These are phyloP conservation scores for Gallinago solitaria DNA, from an alignment of 2,797 vertebrate genomes.

Conservation along the genomic window DNA sequence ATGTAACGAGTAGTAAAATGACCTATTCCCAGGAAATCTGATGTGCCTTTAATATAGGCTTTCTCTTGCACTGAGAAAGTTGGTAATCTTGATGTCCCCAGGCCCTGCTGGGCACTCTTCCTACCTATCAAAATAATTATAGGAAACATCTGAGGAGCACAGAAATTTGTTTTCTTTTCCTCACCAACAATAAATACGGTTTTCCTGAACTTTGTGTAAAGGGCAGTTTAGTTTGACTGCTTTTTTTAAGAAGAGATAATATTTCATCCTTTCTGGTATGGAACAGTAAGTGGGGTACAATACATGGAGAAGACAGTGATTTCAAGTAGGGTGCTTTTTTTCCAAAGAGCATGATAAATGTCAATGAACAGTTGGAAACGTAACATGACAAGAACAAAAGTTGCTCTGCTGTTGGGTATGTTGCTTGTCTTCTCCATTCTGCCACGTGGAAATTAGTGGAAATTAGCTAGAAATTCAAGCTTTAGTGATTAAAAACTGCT, in stretches of 20 bases:
- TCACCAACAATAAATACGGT: not conserved
- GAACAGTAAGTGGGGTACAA: not conserved
- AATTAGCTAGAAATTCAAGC: not conserved
- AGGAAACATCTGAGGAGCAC: not conserved
- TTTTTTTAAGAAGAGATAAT: not conserved
- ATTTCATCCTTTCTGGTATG: not conserved
- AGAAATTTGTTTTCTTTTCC: not conserved
- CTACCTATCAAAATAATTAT: constrained; percentile 75
- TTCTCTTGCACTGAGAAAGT: constrained; percentile 91
- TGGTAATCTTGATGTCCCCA: constrained; percentile 86
- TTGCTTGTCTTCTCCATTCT: not conserved
- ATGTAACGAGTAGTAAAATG: constrained; percentile 93
- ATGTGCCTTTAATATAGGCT: constrained; percentile 91
- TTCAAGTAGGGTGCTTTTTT: not conserved
- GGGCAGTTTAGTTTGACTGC: not conserved
- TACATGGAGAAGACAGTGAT: not conserved
- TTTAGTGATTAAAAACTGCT: not conserved
- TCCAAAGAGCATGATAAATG: not conserved
- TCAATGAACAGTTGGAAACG: not conserved
- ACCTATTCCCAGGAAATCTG: constrained; percentile 91
- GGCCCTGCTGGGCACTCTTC: constrained; percentile 88
- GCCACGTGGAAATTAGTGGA: not conserved
- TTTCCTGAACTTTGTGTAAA: not conserved
- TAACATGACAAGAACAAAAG: not conserved
- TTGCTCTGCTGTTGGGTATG: not conserved